Conservation (phyloP, 2,888 invertebrate species). For the Dendrolimus pini region DNA sequence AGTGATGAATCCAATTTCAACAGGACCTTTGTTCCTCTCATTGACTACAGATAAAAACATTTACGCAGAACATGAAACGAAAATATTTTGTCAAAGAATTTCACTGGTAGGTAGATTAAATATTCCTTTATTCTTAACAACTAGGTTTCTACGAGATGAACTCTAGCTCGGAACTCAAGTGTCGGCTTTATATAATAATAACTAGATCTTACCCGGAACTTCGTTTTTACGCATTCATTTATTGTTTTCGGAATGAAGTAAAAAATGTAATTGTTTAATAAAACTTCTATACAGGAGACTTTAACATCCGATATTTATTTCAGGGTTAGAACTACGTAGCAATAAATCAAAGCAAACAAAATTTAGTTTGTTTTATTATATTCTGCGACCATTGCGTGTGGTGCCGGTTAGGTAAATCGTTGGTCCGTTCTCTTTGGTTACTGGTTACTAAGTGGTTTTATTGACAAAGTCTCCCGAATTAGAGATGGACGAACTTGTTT, state of each 20-base stretch:
- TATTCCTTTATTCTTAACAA: neutral
- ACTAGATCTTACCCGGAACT: too few relatives aligned
- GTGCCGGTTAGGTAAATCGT: neutral
- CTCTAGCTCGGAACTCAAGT: too few relatives aligned
- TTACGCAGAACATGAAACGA: conserved; percentile 37
- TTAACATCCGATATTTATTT: neutral
- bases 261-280: too few relatives aligned
- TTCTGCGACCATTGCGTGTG: neutral
- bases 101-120: conserved; percentile 12
- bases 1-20: conserved; percentile 59
- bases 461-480: neutral
- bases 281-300: too few relatives aligned
- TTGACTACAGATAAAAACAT: conserved; percentile 44
- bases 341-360: neutral
- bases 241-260: too few relatives aligned
- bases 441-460: neutral
- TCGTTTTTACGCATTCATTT: too few relatives aligned
- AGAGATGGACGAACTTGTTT: neutral
- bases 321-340: neutral
- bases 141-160: too few relatives aligned
- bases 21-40: conserved; percentile 35
- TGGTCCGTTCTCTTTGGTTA: neutral
- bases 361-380: neutral
- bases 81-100: conserved; percentile 33
- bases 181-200: too few relatives aligned